A percentile compares a stretch with the other conserved stretches of the same genome.
Evolutionary conservation across 2,113 vertebrate species (phyloP).

Genomic region (Pelecanus crispus): DNA sequence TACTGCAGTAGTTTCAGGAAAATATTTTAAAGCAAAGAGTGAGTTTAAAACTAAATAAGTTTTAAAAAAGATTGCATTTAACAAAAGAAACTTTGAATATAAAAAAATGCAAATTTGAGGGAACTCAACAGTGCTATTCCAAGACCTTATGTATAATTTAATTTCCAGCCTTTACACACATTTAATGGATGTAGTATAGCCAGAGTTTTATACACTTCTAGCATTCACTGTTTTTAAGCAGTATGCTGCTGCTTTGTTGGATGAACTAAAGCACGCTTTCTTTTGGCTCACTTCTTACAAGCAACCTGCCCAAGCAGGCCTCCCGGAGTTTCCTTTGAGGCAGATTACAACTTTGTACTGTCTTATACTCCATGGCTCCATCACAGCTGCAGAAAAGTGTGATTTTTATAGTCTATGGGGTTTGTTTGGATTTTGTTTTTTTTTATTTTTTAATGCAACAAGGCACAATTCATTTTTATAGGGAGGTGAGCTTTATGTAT

Average conservation of each 20-base stretch:
- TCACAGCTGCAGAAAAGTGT: background rate
- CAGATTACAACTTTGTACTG: background rate
- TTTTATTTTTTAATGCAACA: background rate
- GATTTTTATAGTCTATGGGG: background rate
- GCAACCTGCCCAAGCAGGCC: background rate
- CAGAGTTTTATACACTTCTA: background rate
- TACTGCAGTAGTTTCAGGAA: background rate
- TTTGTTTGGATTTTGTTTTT: background rate
- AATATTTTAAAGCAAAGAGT: background rate
- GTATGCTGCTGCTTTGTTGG: background rate
- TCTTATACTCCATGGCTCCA: background rate
- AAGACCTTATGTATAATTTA: background rate
- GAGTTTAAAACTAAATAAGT: background rate
- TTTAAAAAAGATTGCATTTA: background rate
- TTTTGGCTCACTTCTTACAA: background rate
- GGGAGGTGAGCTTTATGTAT: background rate
- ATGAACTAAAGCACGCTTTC: background rate
- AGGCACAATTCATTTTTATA: background rate
- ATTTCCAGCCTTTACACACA: background rate
- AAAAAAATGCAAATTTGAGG: background rate
- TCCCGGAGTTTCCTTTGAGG: background rate
- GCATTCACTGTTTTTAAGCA: background rate
- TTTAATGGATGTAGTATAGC: background rate
- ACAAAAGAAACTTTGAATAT: background rate
- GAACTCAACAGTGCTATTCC: background rate